These are phyloP conservation scores for Hyla sarda DNA, from an alignment of 2,113 vertebrate genomes.

Conservation along the genomic window DNA sequence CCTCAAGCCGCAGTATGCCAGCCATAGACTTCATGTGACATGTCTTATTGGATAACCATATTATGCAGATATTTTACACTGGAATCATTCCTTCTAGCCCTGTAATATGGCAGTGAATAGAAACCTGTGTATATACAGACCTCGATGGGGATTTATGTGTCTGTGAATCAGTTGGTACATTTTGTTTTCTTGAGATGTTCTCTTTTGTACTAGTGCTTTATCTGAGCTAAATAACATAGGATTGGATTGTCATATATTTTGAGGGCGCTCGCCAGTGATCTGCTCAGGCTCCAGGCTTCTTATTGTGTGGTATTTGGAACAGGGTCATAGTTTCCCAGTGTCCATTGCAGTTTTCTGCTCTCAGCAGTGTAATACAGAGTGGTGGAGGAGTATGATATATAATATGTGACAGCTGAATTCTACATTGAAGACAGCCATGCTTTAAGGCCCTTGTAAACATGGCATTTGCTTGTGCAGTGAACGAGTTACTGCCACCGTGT, in stretches of 20 bases:
- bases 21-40: too few relatives aligned
- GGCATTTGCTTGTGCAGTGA: background rate
- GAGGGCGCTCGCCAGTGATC: background rate
- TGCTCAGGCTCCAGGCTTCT: background rate
- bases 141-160: too few relatives aligned
- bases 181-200: background rate
- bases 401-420: slow-evolving; percentile 20
- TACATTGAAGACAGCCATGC: slow-evolving; percentile 3
- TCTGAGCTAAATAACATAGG: background rate
- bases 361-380: background rate
- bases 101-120: too few relatives aligned
- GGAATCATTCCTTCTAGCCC: too few relatives aligned
- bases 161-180: background rate
- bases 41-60: too few relatives aligned
- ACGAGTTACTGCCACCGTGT: background rate
- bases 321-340: slow-evolving; percentile 27
- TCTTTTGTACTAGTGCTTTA: background rate
- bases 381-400: slow-evolving; percentile 6
- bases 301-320: slow-evolving; percentile 32
- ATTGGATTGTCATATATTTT: slow-evolving; percentile 7
- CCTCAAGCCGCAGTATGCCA: too few relatives aligned
- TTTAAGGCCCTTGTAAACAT: background rate
- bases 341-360: background rate
- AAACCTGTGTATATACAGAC: too few relatives aligned
- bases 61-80: too few relatives aligned